Percentiles rank a stretch among this genome's conserved stretches.
Evolutionary conservation across 2,113 vertebrate species (phyloP).

Genomic region (Sylvietta virens): DNA sequence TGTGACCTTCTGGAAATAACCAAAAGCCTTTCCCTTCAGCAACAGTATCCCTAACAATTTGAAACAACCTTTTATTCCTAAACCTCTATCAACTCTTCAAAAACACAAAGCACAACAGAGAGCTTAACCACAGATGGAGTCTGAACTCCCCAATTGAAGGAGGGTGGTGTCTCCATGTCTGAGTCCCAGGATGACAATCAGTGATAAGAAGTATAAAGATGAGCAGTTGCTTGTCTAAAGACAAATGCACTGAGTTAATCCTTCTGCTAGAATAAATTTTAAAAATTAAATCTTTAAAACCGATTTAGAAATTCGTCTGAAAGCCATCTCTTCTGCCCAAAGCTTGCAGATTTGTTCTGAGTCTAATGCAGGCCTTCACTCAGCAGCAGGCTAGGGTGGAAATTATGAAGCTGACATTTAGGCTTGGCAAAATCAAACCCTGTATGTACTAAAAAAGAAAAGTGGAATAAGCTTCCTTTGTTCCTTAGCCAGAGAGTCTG

Average conservation of each 20-base stretch:
- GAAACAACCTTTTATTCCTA: background rate
- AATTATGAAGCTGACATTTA: background rate
- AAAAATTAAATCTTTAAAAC: background rate
- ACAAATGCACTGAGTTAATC: background rate
- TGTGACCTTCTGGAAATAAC: background rate
- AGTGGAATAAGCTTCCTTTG: background rate
- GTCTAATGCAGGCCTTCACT: background rate
- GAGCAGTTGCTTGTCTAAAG: background rate
- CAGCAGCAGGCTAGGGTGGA: background rate
- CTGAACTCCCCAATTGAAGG: background rate
- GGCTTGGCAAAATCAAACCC: background rate
- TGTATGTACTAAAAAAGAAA: background rate
- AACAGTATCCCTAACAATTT: background rate
- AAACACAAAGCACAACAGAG: background rate
- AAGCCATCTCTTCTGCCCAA: background rate
- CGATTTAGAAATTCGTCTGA: background rate
- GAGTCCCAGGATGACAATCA: background rate
- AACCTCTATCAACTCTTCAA: background rate
- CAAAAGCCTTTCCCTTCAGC: background rate
- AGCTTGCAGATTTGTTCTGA: background rate
- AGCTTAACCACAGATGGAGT: background rate
- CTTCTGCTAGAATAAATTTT: background rate
- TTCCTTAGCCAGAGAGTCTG: background rate
- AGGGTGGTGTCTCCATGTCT: fast-evolving
- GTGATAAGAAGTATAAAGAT: background rate